Evolutionary conservation across 2,888 invertebrate genomes (phyloP).

Genomic region (Matsumyia berberina): DNA sequence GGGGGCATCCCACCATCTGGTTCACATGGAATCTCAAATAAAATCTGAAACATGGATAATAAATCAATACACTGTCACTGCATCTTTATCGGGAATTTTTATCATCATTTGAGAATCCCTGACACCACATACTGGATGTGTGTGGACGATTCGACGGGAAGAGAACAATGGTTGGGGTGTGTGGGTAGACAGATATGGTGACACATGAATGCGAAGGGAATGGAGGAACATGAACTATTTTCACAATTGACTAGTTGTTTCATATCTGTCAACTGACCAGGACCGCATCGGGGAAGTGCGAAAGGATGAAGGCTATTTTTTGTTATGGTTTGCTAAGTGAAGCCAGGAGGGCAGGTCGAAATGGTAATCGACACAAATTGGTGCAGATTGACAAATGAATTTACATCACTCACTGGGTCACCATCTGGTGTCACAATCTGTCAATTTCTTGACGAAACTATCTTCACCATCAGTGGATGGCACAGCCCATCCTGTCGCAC

Average conservation of each 20-base stretch:
- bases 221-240: background rate
- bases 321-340: background rate
- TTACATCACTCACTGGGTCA: too few relatives aligned
- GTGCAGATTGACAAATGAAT: too few relatives aligned
- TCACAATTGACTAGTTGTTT: constrained; percentile 13
- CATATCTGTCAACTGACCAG: constrained; percentile 10
- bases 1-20: constrained; percentile 43
- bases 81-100: constrained; percentile 54
- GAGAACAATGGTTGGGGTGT: background rate
- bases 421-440: too few relatives aligned
- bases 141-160: constrained; percentile 29
- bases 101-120: constrained; percentile 37
- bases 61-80: constrained; percentile 69
- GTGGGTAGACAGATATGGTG: constrained; percentile 7
- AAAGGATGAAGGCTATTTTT: background rate
- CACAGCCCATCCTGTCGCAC: too few relatives aligned
- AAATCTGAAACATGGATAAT: constrained; percentile 50
- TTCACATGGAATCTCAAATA: constrained; percentile 48
- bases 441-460: too few relatives aligned
- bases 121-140: constrained; percentile 6
- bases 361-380: background rate
- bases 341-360: background rate
- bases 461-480: too few relatives aligned
- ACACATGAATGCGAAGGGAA: background rate
- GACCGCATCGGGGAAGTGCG: constrained; percentile 2